phyloP scores from a whole-genome alignment of 2,888 invertebrate genomes.

The Drosophila peninsularis region DNA sequence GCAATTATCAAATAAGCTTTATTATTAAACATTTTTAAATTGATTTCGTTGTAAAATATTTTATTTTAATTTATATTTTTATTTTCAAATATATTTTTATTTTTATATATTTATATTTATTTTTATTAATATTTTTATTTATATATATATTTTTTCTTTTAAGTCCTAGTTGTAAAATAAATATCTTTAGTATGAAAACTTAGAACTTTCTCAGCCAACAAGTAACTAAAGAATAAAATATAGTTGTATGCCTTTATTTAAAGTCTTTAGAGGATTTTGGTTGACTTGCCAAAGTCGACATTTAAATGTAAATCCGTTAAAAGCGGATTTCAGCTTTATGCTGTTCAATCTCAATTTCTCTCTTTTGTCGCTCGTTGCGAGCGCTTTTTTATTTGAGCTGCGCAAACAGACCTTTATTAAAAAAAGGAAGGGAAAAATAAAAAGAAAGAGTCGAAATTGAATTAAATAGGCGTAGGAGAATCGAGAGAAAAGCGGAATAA shows the following conservation, averaged over 20 bases:
- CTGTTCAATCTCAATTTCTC: constrained; percentile 8
- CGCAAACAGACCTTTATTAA: constrained; percentile 28
- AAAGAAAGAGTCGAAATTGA: constrained; percentile 38
- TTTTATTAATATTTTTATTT: no score
- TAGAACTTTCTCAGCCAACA: background rate
- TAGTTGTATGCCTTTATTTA: background rate
- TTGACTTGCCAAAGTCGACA: constrained; percentile 30
- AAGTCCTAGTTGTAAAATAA: no score
- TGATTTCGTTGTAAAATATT: no score
- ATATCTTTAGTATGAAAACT: no score
- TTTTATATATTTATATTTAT: no score
- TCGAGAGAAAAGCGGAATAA: constrained; percentile 29
- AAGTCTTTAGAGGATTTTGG: constrained; percentile 13
- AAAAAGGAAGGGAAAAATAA: constrained; percentile 5
- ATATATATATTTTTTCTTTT: no score
- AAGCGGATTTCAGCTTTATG: constrained; percentile 51
- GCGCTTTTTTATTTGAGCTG: constrained; percentile 21
- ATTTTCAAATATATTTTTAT: no score
- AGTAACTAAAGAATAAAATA: background rate
- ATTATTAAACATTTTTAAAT: background rate
- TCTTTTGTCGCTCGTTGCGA: background rate
- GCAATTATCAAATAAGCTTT: background rate
- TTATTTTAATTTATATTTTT: no score
- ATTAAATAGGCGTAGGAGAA: constrained; percentile 54
- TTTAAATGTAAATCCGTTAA: constrained; percentile 46